These are phyloP conservation scores for Melanocharis versteri DNA, from an alignment of 2,113 vertebrate genomes.

Conservation along the genomic window DNA sequence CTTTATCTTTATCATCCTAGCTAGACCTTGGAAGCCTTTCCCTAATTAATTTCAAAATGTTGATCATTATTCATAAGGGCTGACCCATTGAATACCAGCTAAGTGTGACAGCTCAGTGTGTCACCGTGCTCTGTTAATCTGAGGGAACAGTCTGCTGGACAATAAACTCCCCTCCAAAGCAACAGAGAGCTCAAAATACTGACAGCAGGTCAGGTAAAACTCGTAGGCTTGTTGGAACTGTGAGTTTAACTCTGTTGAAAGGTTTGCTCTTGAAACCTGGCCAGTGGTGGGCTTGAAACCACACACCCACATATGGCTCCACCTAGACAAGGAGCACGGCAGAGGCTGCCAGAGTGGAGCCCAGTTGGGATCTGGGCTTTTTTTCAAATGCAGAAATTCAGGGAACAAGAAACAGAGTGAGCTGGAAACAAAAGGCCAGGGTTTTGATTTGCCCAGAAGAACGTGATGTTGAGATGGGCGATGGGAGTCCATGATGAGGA, in stretches of 20 bases:
- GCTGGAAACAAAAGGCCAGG: background rate
- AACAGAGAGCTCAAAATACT: background rate
- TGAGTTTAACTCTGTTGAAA: background rate
- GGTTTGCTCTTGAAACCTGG: background rate
- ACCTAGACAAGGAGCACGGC: background rate
- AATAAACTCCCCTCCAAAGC: background rate
- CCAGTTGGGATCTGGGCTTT: background rate
- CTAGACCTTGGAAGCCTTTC: background rate
- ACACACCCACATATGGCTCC: background rate
- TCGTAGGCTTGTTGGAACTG: background rate
- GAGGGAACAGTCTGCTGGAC: background rate
- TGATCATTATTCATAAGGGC: background rate
- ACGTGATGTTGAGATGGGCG: background rate
- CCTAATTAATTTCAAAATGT: background rate
- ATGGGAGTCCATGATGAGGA: background rate
- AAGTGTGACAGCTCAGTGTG: background rate
- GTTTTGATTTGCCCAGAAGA: background rate
- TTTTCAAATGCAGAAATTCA: background rate
- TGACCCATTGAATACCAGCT: background rate
- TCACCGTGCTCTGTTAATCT: background rate
- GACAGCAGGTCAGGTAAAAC: background rate
- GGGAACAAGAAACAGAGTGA: background rate
- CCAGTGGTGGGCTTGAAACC: background rate
- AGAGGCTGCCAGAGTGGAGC: background rate
- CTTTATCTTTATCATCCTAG: background rate